Percentiles rank a stretch among this genome's conserved stretches.
Evolutionary conservation across 1,140 invertebrate genomes (phyloP).

Genomic region (Psix sp.): DNA sequence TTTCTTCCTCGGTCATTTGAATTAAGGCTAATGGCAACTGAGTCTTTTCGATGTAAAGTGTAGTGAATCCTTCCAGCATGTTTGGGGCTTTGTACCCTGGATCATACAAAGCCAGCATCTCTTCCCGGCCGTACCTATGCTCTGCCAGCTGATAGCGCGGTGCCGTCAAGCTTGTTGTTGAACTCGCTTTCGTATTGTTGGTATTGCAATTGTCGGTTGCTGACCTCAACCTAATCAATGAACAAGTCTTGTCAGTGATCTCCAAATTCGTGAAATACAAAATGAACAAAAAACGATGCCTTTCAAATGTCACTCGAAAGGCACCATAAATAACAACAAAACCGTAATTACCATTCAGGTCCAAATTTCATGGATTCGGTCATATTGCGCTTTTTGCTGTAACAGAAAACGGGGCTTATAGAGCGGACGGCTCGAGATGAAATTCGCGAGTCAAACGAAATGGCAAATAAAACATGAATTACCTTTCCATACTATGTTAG

Average conservation of each 20-base stretch:
- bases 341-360: constrained; percentile 80
- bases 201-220: constrained; percentile 65
- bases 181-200: constrained; percentile 72
- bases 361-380: constrained; percentile 86
- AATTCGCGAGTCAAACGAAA: background rate
- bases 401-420: constrained; percentile 35
- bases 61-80: constrained; percentile 80
- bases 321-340: constrained; percentile 4
- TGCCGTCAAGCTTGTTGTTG: constrained; percentile 67
- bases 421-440: background rate
- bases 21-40: constrained; percentile 87
- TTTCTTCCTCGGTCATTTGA: constrained; percentile 88
- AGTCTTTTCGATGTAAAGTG: constrained; percentile 85
- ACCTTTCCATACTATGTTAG: constrained; percentile 52
- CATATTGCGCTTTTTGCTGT: constrained; percentile 76
- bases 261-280: too few relatives aligned
- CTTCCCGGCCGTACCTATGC: constrained; percentile 89
- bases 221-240: constrained; percentile 18
- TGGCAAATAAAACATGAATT: constrained; percentile 28
- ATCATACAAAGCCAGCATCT: constrained; percentile 91
- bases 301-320: too few relatives aligned
- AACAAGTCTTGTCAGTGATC: constrained; percentile 1
- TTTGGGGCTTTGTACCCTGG: constrained; percentile 82
- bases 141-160: constrained; percentile 83
- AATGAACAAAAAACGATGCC: too few relatives aligned